Evolutionary conservation across 2,113 vertebrate genomes (phyloP).

Genomic region (Scalopus aquaticus): DNA sequence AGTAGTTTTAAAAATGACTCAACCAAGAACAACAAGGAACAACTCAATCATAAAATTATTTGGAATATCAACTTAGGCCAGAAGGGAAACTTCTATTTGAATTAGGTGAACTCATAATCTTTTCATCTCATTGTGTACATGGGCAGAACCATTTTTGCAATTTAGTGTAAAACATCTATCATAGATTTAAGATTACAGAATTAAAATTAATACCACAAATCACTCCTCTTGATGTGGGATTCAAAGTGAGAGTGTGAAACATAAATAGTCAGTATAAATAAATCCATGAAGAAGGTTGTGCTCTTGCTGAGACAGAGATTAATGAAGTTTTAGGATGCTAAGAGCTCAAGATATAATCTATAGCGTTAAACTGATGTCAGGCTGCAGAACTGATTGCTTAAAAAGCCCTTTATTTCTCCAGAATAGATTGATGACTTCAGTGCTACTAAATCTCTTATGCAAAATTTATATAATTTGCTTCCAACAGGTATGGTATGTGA

Average conservation of each 20-base stretch:
- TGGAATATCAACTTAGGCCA: neutral
- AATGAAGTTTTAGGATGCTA: conserved; percentile 70
- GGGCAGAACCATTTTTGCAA: neutral
- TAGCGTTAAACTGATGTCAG: conserved; percentile 71
- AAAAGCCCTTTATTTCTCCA: conserved; percentile 53
- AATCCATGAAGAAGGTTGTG: conserved; percentile 38
- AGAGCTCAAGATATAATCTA: conserved; percentile 73
- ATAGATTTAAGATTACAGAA: conserved; percentile 56
- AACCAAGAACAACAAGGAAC: neutral
- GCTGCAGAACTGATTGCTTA: conserved; percentile 67
- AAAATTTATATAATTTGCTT: conserved; percentile 53
- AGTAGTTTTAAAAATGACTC: neutral
- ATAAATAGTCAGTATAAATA: conserved; percentile 70
- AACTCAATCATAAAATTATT: neutral
- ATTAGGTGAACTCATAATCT: neutral
- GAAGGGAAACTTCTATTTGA: neutral
- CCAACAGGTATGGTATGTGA: conserved; percentile 59
- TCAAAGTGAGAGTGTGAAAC: conserved; percentile 55
- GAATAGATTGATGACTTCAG: conserved; percentile 61
- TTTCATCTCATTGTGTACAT: neutral
- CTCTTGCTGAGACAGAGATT: conserved; percentile 65
- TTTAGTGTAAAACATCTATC: neutral
- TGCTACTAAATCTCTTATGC: conserved; percentile 34
- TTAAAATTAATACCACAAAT: conserved; percentile 58
- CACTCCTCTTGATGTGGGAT: conserved; percentile 49